phyloP scores from a whole-genome alignment of 2,113 vertebrate species.

The Axis porcinus region DNA sequence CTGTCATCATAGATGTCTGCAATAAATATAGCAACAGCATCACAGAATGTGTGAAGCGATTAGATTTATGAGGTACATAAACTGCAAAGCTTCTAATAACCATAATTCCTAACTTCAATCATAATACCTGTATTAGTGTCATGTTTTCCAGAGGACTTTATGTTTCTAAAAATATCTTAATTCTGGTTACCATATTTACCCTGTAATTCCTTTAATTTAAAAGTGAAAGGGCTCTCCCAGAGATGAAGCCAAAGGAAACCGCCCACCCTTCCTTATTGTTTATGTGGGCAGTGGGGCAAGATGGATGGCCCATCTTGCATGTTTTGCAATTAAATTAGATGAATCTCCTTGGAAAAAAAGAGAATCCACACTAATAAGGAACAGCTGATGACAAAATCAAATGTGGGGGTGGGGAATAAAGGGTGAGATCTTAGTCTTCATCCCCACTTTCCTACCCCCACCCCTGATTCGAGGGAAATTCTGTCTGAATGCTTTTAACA shows the following conservation, averaged over 20 bases:
- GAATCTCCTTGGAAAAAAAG: conserved; percentile 62
- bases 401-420: not conserved
- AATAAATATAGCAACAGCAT: conserved; percentile 67
- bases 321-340: conserved; percentile 62
- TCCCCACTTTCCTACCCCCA: not conserved
- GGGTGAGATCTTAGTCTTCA: not conserved
- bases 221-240: not conserved
- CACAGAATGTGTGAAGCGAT: conserved; percentile 45
- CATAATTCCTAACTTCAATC: conserved; percentile 66
- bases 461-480: not conserved
- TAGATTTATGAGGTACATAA: conserved; percentile 64
- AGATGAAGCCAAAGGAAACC: not conserved
- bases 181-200: conserved; percentile 58
- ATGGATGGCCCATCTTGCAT: not conserved
- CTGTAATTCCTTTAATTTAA: conserved; percentile 56
- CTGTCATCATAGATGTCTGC: conserved; percentile 63
- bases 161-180: conserved; percentile 64
- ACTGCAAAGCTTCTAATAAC: conserved; percentile 71
- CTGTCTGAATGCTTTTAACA: conserved; percentile 12
- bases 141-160: conserved; percentile 56
- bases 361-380: conserved; percentile 53
- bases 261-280: not conserved
- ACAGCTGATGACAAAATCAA: conserved; percentile 55
- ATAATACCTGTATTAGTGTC: conserved; percentile 62
- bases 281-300: conserved; percentile 24